Evolutionary conservation across 2,888 invertebrate species (phyloP), one percentile per base, ranked within the genome.

Genomic region (Clusia tigrina): DNA sequence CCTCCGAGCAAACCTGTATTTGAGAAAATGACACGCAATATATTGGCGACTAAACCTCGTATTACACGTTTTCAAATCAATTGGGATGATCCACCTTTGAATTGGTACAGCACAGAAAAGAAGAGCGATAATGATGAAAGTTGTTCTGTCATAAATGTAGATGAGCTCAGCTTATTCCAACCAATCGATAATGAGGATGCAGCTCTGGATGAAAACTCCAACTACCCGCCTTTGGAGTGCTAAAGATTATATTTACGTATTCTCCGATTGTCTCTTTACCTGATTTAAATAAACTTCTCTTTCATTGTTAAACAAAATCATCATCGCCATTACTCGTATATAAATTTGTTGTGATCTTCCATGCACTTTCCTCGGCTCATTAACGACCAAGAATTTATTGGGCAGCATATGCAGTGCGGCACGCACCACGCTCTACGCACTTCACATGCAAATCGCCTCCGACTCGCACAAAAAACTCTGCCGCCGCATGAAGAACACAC

Each of bases 1-100:
- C 96, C 97, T 2, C 98, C 99, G 9, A 87, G 93, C 2, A 91
- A 91, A 66, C 97, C 98, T 1, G 90, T 92, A 67, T 96, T 96
- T 83, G 95, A 97, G 78, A 97, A 97, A 87, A 94, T 97, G 64
- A 86, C 85, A 60, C 81, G 86, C 63, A 86, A 86, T 67, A 86
- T 87, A 64, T 72, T 86, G 57, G 95, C 94, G 0, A 92, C 94
- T 1, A 93, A 95, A 84, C 98, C 98, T 0, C 87, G 98, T 77
- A 97, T 98, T 2, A 98, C 98, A 2, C 88, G 94, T 70, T 98
- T 98, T 83, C 97, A 97, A 85, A 98, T 98, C 57, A 96, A 98
- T 79, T 98, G 98, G 98, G 96, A 94, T 65, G 94, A 94, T 67
- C 85, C 88, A 0, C 87, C 87, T 54, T 86, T 74, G 18, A 46